Conservation (phyloP, 2,888 invertebrate genomes). For the Dermolepida albohirtum region DNA sequence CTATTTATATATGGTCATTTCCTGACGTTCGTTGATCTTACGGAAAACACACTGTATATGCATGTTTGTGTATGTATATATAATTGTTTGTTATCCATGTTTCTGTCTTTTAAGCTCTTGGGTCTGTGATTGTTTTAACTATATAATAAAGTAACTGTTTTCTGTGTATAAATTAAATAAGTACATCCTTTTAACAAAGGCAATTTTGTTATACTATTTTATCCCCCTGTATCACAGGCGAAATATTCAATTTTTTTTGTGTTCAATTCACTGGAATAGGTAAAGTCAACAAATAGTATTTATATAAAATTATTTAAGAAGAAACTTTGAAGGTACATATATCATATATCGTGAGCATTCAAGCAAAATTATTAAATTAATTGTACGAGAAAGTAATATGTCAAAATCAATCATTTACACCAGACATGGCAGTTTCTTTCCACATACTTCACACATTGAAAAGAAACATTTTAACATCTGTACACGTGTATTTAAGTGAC, state of each 20-base stretch:
- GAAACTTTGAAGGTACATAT: too few relatives aligned
- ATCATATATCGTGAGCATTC: too few relatives aligned
- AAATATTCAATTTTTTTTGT: conserved; percentile 4
- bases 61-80: conserved; percentile 25
- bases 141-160: conserved; percentile 43
- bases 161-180: conserved; percentile 44
- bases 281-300: too few relatives aligned
- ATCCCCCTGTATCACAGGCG: conserved; percentile 49
- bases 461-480: too few relatives aligned
- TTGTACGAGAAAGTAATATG: too few relatives aligned
- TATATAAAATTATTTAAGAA: too few relatives aligned
- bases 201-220: not conserved
- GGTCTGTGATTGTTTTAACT: conserved; percentile 52
- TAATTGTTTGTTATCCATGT: conserved; percentile 38
- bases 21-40: conserved; percentile 51
- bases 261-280: too few relatives aligned
- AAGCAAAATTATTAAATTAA: too few relatives aligned
- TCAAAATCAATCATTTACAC: too few relatives aligned
- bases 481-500: too few relatives aligned
- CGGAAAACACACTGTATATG: conserved; percentile 37
- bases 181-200: conserved; percentile 30
- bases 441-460: too few relatives aligned
- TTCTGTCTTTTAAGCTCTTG: conserved; percentile 49
- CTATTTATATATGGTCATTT: conserved; percentile 44
- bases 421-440: too few relatives aligned